Evolutionary conservation across 2,888 invertebrate genomes (phyloP), one percentile per base, ranked within the genome.

Genomic region (Pteria penguin): DNA sequence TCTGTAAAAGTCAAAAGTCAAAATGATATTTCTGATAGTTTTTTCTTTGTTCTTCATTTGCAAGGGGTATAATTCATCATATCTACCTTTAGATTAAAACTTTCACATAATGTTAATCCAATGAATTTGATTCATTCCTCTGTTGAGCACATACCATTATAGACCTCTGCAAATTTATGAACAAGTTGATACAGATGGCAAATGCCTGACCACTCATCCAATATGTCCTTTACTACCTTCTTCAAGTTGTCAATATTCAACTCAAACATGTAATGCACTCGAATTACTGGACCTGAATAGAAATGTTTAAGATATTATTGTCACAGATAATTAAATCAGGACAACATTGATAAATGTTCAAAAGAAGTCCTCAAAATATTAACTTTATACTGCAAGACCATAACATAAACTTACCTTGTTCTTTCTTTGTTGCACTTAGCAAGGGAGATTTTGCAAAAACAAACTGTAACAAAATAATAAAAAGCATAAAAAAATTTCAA

Each of bases 161-260:
- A 95, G 81, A 96, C 94, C 86, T 96, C 95, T 74, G 96, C 95
- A 88, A 97, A 95, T 88, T 97, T 96, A 83, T 96, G 94, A 0
- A 98, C 95, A 58, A 97, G 94, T 0, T 95, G 95, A 90, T 97
- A 97, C 1, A 98, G 94, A 87, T 97, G 96, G 14, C 96, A 97
- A 86, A 98, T 97, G 88, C 97, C 96, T 1, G 95, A 95, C 98
- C 98, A 98, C 92, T 98, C 98, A 70, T 95, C 96, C 14, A 98
- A 93, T 81, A 98, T 94, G 2, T 95, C 95, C 85, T 97, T 96
- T 0, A 98, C 97, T 4, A 97, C 96, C 89, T 96, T 95, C 14
- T 94, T 93, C 33, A 95, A 93, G 5, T 95, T 95, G 79, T 97
- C 97, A 73, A 95, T 95, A n/a, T 95, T 95, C 94, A 97, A 95